phyloP scores from a whole-genome alignment of 2,113 vertebrate genomes.

The Zosterops pallidus region DNA sequence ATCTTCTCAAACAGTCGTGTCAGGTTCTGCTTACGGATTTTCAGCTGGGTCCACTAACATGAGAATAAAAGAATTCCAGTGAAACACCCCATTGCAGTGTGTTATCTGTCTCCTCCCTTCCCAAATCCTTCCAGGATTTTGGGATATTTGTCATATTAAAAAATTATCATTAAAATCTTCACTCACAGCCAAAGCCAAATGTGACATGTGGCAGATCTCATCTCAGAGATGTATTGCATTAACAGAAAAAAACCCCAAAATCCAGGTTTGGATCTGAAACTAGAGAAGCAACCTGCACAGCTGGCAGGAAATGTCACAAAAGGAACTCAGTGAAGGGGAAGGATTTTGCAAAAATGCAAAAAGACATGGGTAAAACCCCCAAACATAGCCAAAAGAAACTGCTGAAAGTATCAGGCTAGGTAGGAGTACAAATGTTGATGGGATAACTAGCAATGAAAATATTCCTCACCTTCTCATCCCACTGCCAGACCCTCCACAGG shows the following conservation, averaged over 20 bases:
- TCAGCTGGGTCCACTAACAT: constrained; percentile 93
- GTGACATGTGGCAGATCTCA: fast-evolving
- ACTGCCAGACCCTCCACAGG: constrained; percentile 98
- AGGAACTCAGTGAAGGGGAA: not conserved
- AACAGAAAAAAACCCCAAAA: not conserved
- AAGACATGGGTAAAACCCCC: not conserved
- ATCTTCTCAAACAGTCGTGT: constrained; percentile 96
- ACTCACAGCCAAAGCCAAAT: not conserved
- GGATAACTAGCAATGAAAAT: not conserved
- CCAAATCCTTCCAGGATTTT: not conserved
- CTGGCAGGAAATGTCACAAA: not conserved
- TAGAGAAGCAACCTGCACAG: not conserved
- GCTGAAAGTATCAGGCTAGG: not conserved
- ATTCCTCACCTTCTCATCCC: constrained; percentile 94
- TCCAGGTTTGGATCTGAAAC: not conserved
- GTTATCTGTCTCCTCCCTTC: not conserved
- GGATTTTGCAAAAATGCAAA: not conserved
- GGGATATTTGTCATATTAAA: not conserved
- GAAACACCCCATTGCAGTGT: not conserved
- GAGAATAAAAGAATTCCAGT: not conserved
- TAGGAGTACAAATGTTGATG: not conserved
- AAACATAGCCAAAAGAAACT: not conserved
- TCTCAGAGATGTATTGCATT: not conserved
- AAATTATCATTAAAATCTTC: not conserved
- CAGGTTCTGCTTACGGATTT: constrained; percentile 94